phyloP scores from a whole-genome alignment of 30 jellyfish, hydroid and myxozoan genomes.

The Pseudorhiza aurosa region DNA sequence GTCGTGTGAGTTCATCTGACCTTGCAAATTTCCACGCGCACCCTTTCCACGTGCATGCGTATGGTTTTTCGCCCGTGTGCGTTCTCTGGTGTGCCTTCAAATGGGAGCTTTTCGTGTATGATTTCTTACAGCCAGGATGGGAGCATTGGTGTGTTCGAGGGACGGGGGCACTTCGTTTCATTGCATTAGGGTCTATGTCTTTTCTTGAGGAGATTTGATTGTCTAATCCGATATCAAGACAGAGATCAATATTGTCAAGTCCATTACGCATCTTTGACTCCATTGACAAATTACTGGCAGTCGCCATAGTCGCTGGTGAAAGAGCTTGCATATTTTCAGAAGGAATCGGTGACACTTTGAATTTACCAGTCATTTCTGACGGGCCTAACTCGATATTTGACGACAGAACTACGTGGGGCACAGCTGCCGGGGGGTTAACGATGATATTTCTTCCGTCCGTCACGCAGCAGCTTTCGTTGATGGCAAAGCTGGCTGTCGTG shows the following conservation, averaged over 20 bases:
- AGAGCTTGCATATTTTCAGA: constrained; percentile 18
- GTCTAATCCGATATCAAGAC: constrained; percentile 33
- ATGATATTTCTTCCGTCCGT: constrained; percentile 59
- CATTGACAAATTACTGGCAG: constrained; percentile 10
- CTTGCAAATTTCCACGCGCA: constrained; percentile 99
- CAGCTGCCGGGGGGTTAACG: constrained; percentile 58
- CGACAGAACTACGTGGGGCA: constrained; percentile 60
- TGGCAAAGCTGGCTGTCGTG: constrained; percentile 34
- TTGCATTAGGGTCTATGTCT: constrained; percentile 32
- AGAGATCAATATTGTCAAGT: constrained; percentile 31
- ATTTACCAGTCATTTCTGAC: constrained; percentile 65
- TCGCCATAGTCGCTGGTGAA: constrained; percentile 34
- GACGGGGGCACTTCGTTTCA: constrained; percentile 71
- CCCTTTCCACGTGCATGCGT: constrained; percentile 98
- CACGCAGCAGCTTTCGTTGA: constrained; percentile 38
- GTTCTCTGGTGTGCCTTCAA: constrained; percentile 97
- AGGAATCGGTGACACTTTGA: constrained; percentile 51
- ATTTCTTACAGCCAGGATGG: constrained; percentile 96
- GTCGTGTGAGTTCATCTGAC: constrained; percentile 98
- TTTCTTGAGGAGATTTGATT: constrained; percentile 23
- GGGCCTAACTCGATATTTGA: constrained; percentile 54
- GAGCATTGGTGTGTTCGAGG: constrained; percentile 94
- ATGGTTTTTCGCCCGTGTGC: constrained; percentile 98
- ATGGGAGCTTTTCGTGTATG: constrained; percentile 96
- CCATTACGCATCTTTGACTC: constrained; percentile 43